phyloP scores from a whole-genome alignment of 64 coral and sea anemone species.

The Stichodactyla mertensii region DNA sequence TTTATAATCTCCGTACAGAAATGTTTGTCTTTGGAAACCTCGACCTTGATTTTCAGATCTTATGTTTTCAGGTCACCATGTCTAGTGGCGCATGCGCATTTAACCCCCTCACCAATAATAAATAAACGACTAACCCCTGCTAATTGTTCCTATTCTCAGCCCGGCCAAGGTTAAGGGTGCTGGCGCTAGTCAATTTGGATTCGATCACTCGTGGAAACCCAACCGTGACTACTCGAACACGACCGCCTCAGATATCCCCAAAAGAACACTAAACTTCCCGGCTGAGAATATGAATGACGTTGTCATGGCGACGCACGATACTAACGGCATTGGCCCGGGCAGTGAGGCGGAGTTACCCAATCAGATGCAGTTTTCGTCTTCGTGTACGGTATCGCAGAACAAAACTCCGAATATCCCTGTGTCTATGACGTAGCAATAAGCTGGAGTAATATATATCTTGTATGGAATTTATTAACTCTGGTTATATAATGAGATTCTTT shows the following conservation, averaged over 20 bases:
- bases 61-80: too few relatives aligned
- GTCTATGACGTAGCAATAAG: neutral
- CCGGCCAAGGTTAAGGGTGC: conserved; percentile 62
- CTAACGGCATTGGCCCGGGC: conserved; percentile 40
- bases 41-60: too few relatives aligned
- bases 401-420: neutral
- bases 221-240: conserved; percentile 24
- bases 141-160: conserved; percentile 42
- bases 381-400: neutral
- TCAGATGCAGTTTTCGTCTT: conserved; percentile 10
- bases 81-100: too few relatives aligned
- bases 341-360: neutral
- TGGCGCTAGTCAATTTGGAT: conserved; percentile 64
- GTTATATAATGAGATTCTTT: neutral
- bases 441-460: neutral
- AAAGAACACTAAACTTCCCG: conserved; percentile 48
- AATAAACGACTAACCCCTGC: conserved; percentile 17
- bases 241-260: conserved; percentile 2
- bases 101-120: too few relatives aligned
- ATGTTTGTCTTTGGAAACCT: too few relatives aligned
- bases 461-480: neutral
- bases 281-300: conserved; percentile 28
- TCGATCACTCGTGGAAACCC: conserved; percentile 69
- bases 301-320: conserved; percentile 42
- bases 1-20: too few relatives aligned